Evolutionary conservation across 2,888 invertebrate genomes (phyloP).

Genomic region (Pimpla rufipes): DNA sequence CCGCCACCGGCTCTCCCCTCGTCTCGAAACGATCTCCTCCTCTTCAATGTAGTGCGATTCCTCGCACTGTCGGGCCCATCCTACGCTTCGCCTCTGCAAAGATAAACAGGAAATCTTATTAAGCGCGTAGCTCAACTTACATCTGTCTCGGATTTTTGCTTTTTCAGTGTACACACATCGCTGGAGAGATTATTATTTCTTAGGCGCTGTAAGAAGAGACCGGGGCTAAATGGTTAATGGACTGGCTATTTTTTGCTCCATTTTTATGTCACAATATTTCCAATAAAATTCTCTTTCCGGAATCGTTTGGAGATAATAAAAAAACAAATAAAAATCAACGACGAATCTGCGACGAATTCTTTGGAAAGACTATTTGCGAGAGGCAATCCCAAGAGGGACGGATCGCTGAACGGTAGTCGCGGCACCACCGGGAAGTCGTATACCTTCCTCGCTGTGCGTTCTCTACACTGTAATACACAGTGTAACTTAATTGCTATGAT

Average conservation of each 20-base stretch:
- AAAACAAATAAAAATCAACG: not conserved
- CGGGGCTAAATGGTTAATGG: not conserved
- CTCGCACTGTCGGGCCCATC: conserved; percentile 82
- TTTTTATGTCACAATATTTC: not conserved
- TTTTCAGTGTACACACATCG: not conserved
- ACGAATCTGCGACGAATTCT: conserved; percentile 4
- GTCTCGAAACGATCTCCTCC: conserved; percentile 70
- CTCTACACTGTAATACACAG: conserved; percentile 35
- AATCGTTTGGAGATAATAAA: not conserved
- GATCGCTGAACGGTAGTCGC: conserved; percentile 5
- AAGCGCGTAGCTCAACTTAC: conserved; percentile 49
- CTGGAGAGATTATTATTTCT: not conserved
- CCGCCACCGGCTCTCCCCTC: conserved; percentile 74
- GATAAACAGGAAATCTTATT: conserved; percentile 73
- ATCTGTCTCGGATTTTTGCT: not conserved
- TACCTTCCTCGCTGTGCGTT: conserved; percentile 22
- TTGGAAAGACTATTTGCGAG: conserved; percentile 14
- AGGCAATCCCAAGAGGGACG: not conserved
- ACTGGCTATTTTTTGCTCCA: not conserved
- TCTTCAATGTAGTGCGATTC: conserved; percentile 80
- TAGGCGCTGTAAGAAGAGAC: not conserved
- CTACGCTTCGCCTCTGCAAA: conserved; percentile 81
- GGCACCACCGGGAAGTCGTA: conserved; percentile 11
- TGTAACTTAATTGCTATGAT: conserved; percentile 66
- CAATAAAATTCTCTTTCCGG: not conserved